Percentiles rank a stretch among this genome's conserved stretches.
Evolutionary conservation across 2,797 vertebrate genomes (phyloP).

Genomic region (Brotula barbata): DNA sequence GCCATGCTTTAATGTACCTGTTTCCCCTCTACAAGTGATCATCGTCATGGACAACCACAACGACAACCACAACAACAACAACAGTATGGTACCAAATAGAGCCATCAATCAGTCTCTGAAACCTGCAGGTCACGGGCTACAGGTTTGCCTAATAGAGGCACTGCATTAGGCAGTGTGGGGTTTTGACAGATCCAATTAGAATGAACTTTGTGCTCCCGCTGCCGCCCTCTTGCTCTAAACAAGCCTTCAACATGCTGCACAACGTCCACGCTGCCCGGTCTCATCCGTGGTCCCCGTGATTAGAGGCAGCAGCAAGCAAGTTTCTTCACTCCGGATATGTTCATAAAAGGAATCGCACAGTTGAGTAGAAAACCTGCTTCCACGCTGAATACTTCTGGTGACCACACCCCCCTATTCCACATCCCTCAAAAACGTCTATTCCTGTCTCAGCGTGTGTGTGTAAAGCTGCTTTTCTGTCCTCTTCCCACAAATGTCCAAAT

Average conservation of each 20-base stretch:
- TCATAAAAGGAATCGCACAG: slow-evolving; percentile 15
- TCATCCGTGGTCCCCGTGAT: neutral
- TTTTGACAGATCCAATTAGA: slow-evolving; percentile 83
- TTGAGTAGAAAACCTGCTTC: slow-evolving; percentile 33
- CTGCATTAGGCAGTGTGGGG: slow-evolving; percentile 69
- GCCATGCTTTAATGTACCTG: neutral
- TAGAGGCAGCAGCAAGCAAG: neutral
- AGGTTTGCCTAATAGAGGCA: slow-evolving; percentile 72
- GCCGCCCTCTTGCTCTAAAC: slow-evolving; percentile 41
- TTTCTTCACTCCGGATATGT: neutral
- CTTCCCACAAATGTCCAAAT: slow-evolving; percentile 71
- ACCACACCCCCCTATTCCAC: slow-evolving; percentile 49
- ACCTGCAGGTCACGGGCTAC: slow-evolving; percentile 59
- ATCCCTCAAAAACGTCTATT: slow-evolving; percentile 66
- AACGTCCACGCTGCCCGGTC: neutral
- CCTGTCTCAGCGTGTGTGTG: slow-evolving; percentile 44
- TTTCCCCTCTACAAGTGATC: neutral
- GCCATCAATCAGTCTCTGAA: slow-evolving; percentile 51
- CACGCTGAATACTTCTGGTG: slow-evolving; percentile 37
- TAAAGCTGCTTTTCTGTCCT: slow-evolving; percentile 54
- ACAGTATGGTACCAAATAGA: slow-evolving; percentile 45
- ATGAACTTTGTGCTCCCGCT: slow-evolving; percentile 62
- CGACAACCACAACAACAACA: slow-evolving; percentile 19
- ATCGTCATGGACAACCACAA: slow-evolving; percentile 9
- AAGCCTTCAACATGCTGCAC: slow-evolving; percentile 16